Evolutionary conservation across 2,113 vertebrate species (phyloP), one percentile per base, ranked within the genome.

Genomic region (Tragelaphus strepsiceros): DNA sequence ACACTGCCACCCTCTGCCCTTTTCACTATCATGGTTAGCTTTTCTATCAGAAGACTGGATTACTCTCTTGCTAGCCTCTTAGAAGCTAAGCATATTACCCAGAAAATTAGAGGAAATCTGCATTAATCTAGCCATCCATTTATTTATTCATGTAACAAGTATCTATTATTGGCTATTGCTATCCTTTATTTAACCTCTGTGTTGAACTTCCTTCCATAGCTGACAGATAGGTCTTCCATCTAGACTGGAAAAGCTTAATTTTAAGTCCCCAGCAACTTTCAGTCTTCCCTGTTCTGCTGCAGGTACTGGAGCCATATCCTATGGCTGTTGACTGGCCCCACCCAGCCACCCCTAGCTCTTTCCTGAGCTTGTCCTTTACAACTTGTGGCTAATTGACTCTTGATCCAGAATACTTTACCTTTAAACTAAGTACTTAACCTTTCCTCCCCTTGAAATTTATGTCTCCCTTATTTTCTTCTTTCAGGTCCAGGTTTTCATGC

Each of bases 181-280:
- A 4, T 62, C 21, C 51, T 89, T 56, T 88, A 19, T 93, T 64
- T 91, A 24, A 95, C 24, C 56, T 90, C 59, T 64, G 4, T 46
- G 7, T 58, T 97, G 32, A 28, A 91, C 30, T 93, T 96, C 39
- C n/a, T 96, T 35, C 93, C 78, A 86, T 53, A 96, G 93, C 8
- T 28, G 6, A 95, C 19, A 87, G 58, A 14, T 39, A 71, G 26
- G 1, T 53, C 32, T 80, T 43, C 19, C 67, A 78, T 9, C 24
- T 87, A 26, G 35, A 51, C 19, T 28, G 3, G 21, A 3, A 19
- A 82, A 59, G 21, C 30, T 71, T 78, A 62, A 78, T 82, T 92
- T 91, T 39, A 94, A 78, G 30, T 82, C 21, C 22, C 12, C 7
- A 86, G 21, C 22, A 96, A 49, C 11, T 71, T 7, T 54, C 46